A percentile compares a stretch with the other conserved stretches of the same genome.
Conservation (phyloP, 2,113 vertebrate genomes). For the Cyphomyrus discorhynchus region DNA sequence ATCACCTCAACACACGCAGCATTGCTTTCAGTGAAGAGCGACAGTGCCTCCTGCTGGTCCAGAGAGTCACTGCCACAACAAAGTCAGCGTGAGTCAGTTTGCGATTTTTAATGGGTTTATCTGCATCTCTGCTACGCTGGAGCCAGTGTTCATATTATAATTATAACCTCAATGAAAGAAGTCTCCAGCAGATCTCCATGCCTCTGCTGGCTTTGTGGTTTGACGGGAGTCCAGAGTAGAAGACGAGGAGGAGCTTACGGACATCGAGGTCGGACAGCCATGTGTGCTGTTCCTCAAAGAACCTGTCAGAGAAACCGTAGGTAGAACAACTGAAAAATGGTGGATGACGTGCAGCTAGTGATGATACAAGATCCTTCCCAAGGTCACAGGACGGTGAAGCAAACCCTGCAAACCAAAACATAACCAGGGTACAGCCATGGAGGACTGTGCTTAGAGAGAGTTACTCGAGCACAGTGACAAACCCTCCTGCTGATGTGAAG, state of each 20-base stretch:
- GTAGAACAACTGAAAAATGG: background rate
- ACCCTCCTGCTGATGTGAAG: background rate
- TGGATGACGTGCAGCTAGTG: background rate
- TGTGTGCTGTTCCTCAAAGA: background rate
- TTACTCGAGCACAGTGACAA: background rate
- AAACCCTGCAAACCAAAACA: background rate
- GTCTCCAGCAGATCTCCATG: background rate
- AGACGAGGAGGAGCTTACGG: background rate
- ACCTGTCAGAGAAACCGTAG: background rate
- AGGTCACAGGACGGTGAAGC: background rate
- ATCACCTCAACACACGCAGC: background rate
- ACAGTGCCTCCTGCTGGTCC: background rate
- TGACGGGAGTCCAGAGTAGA: background rate
- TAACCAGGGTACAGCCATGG: background rate
- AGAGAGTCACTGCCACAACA: background rate
- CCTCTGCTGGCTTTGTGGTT: background rate
- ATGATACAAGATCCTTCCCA: background rate
- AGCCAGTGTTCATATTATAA: background rate
- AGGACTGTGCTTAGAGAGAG: slow-evolving; percentile 5
- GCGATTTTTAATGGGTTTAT: background rate
- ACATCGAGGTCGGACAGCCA: background rate
- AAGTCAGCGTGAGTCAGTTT: background rate
- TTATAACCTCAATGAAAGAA: background rate
- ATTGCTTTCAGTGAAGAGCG: background rate
- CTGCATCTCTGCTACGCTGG: background rate